These are phyloP conservation scores for Botia kubotai DNA, from an alignment of 2,797 vertebrate species.

Conservation along the genomic window DNA sequence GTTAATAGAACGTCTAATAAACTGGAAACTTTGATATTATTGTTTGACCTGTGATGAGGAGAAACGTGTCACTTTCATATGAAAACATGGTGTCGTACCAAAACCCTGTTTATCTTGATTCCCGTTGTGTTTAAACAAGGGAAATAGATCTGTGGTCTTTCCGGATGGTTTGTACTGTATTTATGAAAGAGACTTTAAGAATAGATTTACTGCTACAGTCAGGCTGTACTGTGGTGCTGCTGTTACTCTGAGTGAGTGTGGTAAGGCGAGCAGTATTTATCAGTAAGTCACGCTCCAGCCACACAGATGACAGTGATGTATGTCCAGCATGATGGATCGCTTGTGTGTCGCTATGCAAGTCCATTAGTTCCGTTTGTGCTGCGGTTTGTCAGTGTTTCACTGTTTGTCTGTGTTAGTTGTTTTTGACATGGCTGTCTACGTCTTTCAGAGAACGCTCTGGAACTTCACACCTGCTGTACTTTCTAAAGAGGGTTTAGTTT, in stretches of 20 bases:
- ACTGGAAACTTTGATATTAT: no score
- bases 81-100: no score
- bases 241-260: conserved; percentile 54
- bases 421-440: conserved; percentile 62
- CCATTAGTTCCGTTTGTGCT: conserved; percentile 64
- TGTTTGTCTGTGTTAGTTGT: conserved; percentile 60
- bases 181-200: conserved; percentile 35
- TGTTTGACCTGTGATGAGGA: no score
- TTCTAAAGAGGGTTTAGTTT: not conserved
- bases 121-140: not conserved
- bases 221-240: conserved; percentile 64
- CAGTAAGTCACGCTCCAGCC: conserved; percentile 63
- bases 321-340: conserved; percentile 85
- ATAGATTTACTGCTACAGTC: conserved; percentile 56
- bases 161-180: conserved; percentile 16
- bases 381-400: conserved; percentile 72
- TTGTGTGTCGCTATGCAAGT: conserved; percentile 63
- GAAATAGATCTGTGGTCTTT: conserved; percentile 34
- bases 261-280: conserved; percentile 85
- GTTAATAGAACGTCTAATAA: no score
- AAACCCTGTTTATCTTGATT: not conserved
- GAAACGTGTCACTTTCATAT: no score
- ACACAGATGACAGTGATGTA: conserved; percentile 84
- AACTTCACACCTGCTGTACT: not conserved
- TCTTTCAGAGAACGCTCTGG: not conserved